These are phyloP conservation scores for Alauda arvensis DNA, from an alignment of 2,797 vertebrate species.

Conservation along the genomic window DNA sequence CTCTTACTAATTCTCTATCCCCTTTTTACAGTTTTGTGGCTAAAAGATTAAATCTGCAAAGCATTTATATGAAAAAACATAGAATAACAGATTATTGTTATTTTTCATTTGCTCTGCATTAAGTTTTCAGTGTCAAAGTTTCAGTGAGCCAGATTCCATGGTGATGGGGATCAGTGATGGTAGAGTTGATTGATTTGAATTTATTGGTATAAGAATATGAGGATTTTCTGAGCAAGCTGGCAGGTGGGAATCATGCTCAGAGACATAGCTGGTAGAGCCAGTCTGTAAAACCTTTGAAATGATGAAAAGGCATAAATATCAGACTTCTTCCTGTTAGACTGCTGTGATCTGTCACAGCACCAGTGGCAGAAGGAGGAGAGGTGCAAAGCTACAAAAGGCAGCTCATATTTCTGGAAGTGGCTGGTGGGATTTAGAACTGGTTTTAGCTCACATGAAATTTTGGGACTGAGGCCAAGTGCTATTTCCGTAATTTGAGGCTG, in stretches of 20 bases:
- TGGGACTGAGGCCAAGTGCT: slow-evolving; percentile 5
- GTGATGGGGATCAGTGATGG: not conserved
- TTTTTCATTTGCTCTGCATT: not conserved
- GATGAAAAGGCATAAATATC: not conserved
- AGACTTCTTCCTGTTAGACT: not conserved
- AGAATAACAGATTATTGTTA: not conserved
- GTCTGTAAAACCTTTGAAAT: slow-evolving; percentile 26
- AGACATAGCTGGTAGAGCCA: not conserved
- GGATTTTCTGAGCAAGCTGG: not conserved
- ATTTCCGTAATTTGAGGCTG: slow-evolving; percentile 12
- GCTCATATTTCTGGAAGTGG: not conserved
- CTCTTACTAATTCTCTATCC: slow-evolving; percentile 11
- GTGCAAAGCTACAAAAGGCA: not conserved
- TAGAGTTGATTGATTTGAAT: not conserved
- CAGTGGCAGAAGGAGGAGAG: not conserved
- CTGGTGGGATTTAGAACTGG: slow-evolving; percentile 19
- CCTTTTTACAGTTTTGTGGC: not conserved
- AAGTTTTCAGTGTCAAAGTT: not conserved
- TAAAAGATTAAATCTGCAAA: slow-evolving; percentile 8
- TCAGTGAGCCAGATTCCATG: not conserved
- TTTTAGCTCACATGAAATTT: not conserved
- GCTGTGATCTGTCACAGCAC: not conserved
- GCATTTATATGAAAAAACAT: not conserved
- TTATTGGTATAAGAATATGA: not conserved
- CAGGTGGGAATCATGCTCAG: not conserved